Conservation (phyloP, 92 coral and sea anemone species). For the Blastomussa wellsi region DNA sequence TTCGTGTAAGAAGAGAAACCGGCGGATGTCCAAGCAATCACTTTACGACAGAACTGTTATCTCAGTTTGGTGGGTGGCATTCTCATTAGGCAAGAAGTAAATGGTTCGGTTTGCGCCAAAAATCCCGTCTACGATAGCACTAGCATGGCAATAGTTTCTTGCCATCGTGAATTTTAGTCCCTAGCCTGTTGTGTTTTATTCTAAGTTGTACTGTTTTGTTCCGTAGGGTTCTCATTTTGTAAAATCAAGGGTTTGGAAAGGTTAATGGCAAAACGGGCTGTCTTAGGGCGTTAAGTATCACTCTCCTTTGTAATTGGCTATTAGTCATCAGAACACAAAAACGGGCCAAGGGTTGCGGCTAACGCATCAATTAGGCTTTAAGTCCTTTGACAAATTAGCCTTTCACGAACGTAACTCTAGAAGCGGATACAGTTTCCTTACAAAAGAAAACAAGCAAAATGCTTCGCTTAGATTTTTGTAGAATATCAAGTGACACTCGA, state of each 20-base stretch:
- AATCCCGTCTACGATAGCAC: constrained; percentile 30
- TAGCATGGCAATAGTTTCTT: constrained; percentile 15
- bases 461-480: constrained; percentile 7
- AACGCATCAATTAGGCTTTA: constrained; percentile 53
- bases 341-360: constrained; percentile 48
- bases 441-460: constrained; percentile 47
- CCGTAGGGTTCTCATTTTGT: not conserved
- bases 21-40: constrained; percentile 52
- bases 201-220: not conserved
- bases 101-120: constrained; percentile 40
- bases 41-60: constrained; percentile 40
- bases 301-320: constrained; percentile 43
- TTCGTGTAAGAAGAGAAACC: constrained; percentile 23
- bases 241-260: not conserved
- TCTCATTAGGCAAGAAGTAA: constrained; percentile 34
- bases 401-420: constrained; percentile 49
- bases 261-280: constrained; percentile 27
- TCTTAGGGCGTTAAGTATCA: constrained; percentile 39
- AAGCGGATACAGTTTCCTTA: constrained; percentile 32
- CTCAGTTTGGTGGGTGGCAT: constrained; percentile 51
- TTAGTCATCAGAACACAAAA: constrained; percentile 49
- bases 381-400: constrained; percentile 55
- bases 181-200: not conserved
- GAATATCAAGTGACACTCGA: constrained; percentile 45
- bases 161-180: not conserved